Conservation (phyloP, 2,888 invertebrate species). For the Mellilla xanthometata region DNA sequence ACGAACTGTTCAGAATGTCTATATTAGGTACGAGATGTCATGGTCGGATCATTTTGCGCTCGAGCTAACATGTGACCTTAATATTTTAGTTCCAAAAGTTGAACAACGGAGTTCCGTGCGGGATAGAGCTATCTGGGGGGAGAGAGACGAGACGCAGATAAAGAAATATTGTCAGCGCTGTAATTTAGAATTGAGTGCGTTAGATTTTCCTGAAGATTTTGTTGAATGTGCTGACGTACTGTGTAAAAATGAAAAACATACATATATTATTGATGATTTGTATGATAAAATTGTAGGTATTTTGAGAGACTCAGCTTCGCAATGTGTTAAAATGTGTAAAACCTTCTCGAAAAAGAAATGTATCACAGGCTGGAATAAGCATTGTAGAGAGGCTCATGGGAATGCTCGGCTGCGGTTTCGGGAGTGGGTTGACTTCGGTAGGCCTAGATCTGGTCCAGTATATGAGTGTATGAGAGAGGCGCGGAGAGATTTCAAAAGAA, state of each 20-base stretch:
- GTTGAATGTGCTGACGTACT: not conserved
- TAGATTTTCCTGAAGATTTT: not conserved
- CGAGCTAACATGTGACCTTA: constrained; percentile 3
- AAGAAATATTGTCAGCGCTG: not conserved
- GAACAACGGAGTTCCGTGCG: not conserved
- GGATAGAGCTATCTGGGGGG: constrained; percentile 4
- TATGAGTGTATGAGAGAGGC: too few species aligned
- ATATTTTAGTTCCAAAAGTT: constrained; percentile 3
- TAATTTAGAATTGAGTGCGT: not conserved
- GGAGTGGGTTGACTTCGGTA: too few species aligned
- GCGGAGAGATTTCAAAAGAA: too few species aligned
- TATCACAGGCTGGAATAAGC: too few species aligned
- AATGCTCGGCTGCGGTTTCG: too few species aligned
- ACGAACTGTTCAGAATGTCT: not conserved
- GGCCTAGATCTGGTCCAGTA: too few species aligned
- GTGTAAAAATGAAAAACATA: not conserved
- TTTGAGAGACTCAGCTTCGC: not conserved
- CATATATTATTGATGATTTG: not conserved
- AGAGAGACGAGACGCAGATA: constrained; percentile 2
- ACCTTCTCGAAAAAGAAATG: too few species aligned
- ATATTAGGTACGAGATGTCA: constrained; percentile 5
- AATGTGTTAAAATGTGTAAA: not conserved
- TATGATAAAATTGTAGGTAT: not conserved
- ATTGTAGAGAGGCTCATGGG: too few species aligned
- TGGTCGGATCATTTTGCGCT: constrained; percentile 17